Percentiles rank a stretch among this genome's conserved stretches.
These are phyloP conservation scores for Keiferia lycopersicella DNA, from an alignment of 2,888 invertebrate genomes.

Conservation along the genomic window DNA sequence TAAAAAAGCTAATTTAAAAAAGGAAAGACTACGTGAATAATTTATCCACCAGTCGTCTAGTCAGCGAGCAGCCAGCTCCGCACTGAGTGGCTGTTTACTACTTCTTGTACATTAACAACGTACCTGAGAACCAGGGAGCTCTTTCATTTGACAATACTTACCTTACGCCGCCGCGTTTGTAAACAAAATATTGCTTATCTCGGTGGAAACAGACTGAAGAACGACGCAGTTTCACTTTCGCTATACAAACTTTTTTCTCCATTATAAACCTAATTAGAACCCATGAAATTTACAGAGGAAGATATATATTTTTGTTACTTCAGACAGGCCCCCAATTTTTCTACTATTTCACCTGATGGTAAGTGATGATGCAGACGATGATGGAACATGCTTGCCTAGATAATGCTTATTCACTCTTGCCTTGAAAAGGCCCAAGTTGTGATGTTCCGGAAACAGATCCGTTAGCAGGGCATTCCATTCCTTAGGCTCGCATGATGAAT, in stretches of 20 bases:
- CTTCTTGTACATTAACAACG: slow-evolving; percentile 1
- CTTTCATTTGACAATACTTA: slow-evolving; percentile 36
- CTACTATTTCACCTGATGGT: too few species aligned
- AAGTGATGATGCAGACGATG: too few species aligned
- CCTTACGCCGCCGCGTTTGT: slow-evolving; percentile 34
- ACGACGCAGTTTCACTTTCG: slow-evolving; percentile 44
- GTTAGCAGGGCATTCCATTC: too few species aligned
- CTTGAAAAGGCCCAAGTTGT: too few species aligned
- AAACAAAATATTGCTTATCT: slow-evolving; percentile 47
- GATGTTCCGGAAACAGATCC: too few species aligned
- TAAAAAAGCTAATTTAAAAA: neutral
- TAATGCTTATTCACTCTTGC: too few species aligned
- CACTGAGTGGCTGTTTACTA: neutral
- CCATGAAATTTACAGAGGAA: too few species aligned
- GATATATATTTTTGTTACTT: too few species aligned
- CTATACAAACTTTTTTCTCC: neutral
- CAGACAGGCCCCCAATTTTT: too few species aligned
- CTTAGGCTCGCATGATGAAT: too few species aligned
- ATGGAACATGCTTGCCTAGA: too few species aligned
- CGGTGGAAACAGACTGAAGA: slow-evolving; percentile 43
- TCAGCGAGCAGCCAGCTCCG: neutral
- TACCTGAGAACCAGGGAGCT: slow-evolving; percentile 17
- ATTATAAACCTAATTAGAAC: neutral
- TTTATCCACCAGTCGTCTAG: slow-evolving; percentile 3
- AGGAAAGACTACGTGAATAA: slow-evolving; percentile 15